These are phyloP conservation scores for Dinomys branickii DNA, from an alignment of 2,113 vertebrate genomes.

Conservation along the genomic window DNA sequence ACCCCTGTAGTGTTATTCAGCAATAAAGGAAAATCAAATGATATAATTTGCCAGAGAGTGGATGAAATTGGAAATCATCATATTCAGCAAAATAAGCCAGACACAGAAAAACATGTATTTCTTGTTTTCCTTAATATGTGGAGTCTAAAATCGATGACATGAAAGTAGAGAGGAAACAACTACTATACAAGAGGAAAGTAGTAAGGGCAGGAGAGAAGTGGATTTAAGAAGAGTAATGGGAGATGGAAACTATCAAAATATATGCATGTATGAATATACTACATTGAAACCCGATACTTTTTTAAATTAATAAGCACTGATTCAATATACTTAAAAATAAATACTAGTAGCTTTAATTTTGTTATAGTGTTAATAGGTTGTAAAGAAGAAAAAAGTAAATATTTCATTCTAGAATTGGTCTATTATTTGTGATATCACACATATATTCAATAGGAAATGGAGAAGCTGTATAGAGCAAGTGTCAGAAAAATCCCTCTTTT, in stretches of 20 bases:
- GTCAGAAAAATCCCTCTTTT: slow-evolving; percentile 6
- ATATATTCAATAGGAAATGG: background rate
- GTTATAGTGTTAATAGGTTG: background rate
- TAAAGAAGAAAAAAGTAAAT: slow-evolving; percentile 15
- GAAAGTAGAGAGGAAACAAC: background rate
- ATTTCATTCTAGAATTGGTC: background rate
- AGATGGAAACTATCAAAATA: background rate
- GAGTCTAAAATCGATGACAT: background rate
- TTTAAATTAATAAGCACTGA: background rate
- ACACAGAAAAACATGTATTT: background rate
- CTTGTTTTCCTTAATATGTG: background rate
- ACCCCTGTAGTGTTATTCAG: background rate
- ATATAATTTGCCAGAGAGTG: background rate
- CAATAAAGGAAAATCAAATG: background rate
- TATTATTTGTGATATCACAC: background rate
- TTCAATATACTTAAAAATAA: background rate
- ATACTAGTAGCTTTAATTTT: background rate
- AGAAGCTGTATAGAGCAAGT: background rate
- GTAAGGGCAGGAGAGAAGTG: background rate
- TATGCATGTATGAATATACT: background rate
- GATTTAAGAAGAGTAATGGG: background rate
- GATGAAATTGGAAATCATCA: background rate
- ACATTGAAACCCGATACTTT: background rate
- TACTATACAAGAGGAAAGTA: background rate
- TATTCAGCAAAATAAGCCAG: background rate